Conservation (phyloP, 2,113 vertebrate genomes). For the Naja naja region DNA sequence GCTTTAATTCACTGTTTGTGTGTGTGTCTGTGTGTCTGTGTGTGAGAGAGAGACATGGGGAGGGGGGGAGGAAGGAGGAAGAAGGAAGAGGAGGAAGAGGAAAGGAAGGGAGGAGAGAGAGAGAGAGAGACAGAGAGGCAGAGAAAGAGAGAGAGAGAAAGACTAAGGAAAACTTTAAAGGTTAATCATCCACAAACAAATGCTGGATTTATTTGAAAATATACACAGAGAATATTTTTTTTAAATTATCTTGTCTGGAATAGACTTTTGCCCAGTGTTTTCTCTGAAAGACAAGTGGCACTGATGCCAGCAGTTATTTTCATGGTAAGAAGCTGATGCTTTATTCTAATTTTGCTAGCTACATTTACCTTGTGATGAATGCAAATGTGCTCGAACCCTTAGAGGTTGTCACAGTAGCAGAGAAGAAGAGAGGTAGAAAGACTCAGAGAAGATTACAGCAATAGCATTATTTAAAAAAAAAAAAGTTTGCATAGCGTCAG, state of each 20-base stretch:
- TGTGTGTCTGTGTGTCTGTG: background rate
- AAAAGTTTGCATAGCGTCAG: background rate
- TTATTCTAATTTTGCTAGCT: background rate
- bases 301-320: background rate
- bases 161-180: background rate
- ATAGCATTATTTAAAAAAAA: background rate
- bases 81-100: too few species aligned
- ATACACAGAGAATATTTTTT: background rate
- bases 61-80: too few species aligned
- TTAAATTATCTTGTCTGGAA: background rate
- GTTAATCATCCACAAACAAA: background rate
- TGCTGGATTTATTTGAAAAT: background rate
- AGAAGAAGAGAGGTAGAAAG: background rate
- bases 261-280: background rate
- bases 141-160: too few species aligned
- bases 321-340: background rate
- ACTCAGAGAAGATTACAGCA: background rate
- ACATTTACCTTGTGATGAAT: background rate
- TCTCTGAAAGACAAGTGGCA: background rate
- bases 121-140: too few species aligned
- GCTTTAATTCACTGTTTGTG: background rate
- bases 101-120: too few species aligned
- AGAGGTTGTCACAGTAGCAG: background rate
- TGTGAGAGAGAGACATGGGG: too few species aligned
- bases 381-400: background rate